Conservation (phyloP, 2,797 vertebrate genomes). For the Crypturellus tataupa region DNA sequence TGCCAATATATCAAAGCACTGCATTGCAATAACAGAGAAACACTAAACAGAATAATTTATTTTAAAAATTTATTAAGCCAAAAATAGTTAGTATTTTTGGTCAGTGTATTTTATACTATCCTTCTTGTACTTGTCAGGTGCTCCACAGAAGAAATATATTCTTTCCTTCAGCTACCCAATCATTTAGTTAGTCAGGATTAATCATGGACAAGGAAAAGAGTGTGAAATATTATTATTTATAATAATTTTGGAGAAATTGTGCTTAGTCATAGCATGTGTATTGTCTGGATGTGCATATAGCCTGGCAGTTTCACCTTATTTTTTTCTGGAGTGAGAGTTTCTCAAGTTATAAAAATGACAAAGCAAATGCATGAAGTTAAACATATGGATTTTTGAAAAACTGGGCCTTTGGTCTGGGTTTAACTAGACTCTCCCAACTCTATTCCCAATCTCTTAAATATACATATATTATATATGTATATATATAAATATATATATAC, state of each 20-base stretch:
- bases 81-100: conserved; percentile 61
- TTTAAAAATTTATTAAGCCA: conserved; percentile 63
- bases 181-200: conserved; percentile 2
- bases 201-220: neutral
- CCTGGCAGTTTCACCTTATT: neutral
- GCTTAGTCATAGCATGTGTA: neutral
- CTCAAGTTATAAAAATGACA: neutral
- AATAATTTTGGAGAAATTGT: neutral
- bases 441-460: neutral
- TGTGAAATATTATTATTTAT: neutral
- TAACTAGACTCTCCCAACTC: neutral
- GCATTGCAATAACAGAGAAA: conserved; percentile 67
- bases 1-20: conserved; percentile 71
- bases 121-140: conserved; percentile 31
- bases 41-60: conserved; percentile 70
- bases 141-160: conserved; percentile 5
- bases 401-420: neutral
- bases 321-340: neutral
- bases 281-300: neutral
- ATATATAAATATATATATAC: no score
- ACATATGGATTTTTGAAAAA: neutral
- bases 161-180: neutral
- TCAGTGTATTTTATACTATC: conserved; percentile 49
- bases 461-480: no score
- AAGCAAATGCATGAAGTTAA: neutral